A percentile compares a stretch with the other conserved stretches of the same genome.
These are phyloP conservation scores for Gambusia affinis DNA, from an alignment of 2,113 vertebrate species.

Conservation along the genomic window DNA sequence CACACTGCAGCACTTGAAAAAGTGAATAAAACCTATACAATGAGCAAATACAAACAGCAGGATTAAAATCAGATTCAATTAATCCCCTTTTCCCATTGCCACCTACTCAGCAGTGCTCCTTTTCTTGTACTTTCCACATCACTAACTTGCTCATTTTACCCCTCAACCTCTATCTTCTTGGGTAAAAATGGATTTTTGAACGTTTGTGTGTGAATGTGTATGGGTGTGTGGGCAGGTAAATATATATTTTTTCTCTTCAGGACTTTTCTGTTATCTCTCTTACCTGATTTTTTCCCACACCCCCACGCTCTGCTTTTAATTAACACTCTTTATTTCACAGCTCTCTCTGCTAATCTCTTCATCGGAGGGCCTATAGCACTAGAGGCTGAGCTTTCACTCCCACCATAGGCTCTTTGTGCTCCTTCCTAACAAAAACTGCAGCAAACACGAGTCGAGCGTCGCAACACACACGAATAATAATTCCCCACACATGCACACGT, in stretches of 20 bases:
- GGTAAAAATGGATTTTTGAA: conserved; percentile 55
- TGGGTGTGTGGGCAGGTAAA: conserved; percentile 58
- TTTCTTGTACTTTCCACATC: conserved; percentile 71
- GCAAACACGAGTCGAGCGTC: conserved; percentile 43
- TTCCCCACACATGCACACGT: conserved; percentile 25
- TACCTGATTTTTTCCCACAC: conserved; percentile 75
- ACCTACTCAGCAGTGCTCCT: conserved; percentile 53
- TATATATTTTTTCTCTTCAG: conserved; percentile 41
- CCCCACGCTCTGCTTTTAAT: conserved; percentile 71
- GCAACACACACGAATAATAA: conserved; percentile 34
- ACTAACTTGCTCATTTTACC: conserved; percentile 69
- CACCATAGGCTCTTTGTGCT: conserved; percentile 55
- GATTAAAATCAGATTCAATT: conserved; percentile 71
- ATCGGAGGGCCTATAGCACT: conserved; percentile 59
- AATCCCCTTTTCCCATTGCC: conserved; percentile 61
- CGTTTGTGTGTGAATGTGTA: conserved; percentile 15
- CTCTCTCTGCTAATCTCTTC: conserved; percentile 64
- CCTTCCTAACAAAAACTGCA: conserved; percentile 55
- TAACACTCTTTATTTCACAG: conserved; percentile 72
- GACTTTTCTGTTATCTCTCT: conserved; percentile 64
- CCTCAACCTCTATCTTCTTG: conserved; percentile 52
- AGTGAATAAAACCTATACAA: conserved; percentile 30
- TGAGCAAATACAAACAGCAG: conserved; percentile 44
- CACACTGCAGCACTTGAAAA: conserved; percentile 6
- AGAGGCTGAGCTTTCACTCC: conserved; percentile 63